Conservation (phyloP, 92 coral and sea anemone species). For the Zoanthus sansibaricus region DNA sequence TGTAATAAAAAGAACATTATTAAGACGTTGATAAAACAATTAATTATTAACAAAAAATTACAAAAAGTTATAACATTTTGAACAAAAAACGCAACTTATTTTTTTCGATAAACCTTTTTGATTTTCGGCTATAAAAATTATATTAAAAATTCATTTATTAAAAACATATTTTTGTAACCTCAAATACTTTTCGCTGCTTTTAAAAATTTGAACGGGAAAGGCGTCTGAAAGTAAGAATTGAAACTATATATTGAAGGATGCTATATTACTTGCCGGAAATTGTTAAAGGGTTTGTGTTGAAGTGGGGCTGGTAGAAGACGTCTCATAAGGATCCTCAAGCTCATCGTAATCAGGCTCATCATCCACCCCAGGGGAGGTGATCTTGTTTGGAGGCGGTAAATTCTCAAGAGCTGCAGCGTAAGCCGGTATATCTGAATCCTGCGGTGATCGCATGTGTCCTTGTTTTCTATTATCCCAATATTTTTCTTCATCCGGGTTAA, state of each 20-base stretch:
- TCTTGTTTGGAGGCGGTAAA: neutral
- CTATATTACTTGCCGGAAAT: neutral
- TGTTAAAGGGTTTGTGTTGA: neutral
- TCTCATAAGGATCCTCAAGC: constrained; percentile 21
- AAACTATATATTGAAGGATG: constrained; percentile 14
- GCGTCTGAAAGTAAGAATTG: too few relatives aligned
- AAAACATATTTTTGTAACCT: too few relatives aligned
- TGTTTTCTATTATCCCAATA: neutral
- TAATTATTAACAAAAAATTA: too few relatives aligned
- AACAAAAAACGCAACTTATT: too few relatives aligned
- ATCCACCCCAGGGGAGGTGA: neutral
- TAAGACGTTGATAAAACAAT: too few relatives aligned
- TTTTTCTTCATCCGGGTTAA: constrained; percentile 24
- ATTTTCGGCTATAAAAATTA: too few relatives aligned
- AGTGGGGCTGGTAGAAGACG: constrained; percentile 19
- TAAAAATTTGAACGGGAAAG: too few relatives aligned
- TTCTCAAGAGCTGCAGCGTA: constrained; percentile 25
- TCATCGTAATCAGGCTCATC: constrained; percentile 44
- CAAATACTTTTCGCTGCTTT: too few relatives aligned
- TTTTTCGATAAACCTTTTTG: too few relatives aligned
- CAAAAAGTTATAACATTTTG: too few relatives aligned
- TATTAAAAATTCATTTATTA: too few relatives aligned
- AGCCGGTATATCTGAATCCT: neutral
- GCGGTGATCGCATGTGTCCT: neutral
- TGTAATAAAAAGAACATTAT: too few relatives aligned